Evolutionary conservation across 2,113 vertebrate genomes (phyloP).

Genomic region (Mus pahari): DNA sequence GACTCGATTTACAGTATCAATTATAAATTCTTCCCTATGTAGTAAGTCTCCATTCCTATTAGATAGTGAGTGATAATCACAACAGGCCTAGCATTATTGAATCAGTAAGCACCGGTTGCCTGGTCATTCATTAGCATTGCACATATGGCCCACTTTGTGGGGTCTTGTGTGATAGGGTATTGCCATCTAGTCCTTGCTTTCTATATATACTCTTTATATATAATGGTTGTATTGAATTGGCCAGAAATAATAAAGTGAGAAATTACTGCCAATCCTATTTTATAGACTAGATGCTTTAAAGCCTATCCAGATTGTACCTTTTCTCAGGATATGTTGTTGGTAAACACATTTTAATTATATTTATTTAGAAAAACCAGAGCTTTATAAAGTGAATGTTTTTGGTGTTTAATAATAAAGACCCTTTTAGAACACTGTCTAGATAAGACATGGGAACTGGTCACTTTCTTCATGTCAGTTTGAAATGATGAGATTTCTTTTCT

Average conservation of each 20-base stretch:
- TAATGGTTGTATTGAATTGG: not conserved
- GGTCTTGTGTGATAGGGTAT: too few species aligned
- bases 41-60: not conserved
- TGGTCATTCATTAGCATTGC: not conserved
- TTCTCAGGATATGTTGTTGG: not conserved
- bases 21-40: too few species aligned
- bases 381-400: not conserved
- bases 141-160: not conserved
- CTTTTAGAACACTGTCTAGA: not conserved
- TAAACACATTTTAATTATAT: not conserved
- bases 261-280: not conserved
- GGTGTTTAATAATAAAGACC: not conserved
- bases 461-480: not conserved
- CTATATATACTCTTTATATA: too few species aligned
- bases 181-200: not conserved
- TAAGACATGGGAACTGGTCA: fast-evolving
- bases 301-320: not conserved
- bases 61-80: not conserved
- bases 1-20: not conserved
- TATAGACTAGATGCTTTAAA: not conserved
- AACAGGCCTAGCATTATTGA: not conserved
- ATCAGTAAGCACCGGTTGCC: not conserved
- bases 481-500: not conserved
- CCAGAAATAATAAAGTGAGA: not conserved
- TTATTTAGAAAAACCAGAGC: not conserved